Conservation (phyloP, 1,140 invertebrate genomes). For the Drosophila kohkoa region DNA sequence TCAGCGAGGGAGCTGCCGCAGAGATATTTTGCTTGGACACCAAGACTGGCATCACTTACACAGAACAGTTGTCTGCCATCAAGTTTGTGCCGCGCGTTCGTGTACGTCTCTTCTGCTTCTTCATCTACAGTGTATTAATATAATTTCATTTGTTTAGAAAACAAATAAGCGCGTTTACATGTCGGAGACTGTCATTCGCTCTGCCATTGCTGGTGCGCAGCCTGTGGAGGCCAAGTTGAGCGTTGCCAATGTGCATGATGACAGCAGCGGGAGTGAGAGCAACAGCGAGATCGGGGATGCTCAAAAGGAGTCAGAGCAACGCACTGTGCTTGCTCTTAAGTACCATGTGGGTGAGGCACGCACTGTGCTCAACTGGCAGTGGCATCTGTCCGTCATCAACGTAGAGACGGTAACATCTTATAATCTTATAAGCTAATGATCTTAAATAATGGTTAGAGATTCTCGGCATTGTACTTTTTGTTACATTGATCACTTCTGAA, state of each 20-base stretch:
- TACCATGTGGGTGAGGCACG: slow-evolving; percentile 45
- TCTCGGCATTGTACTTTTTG: too few species aligned
- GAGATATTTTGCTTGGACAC: slow-evolving; percentile 29
- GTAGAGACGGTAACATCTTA: slow-evolving; percentile 20
- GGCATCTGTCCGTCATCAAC: slow-evolving; percentile 40
- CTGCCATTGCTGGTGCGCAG: neutral
- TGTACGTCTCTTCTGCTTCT: slow-evolving; percentile 20
- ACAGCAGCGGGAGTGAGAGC: neutral
- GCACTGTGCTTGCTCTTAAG: slow-evolving; percentile 50
- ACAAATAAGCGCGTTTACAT: neutral
- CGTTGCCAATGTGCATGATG: neutral
- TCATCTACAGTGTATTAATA: neutral
- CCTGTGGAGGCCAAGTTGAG: slow-evolving; percentile 2
- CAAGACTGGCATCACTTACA: neutral
- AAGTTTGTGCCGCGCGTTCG: slow-evolving; percentile 32
- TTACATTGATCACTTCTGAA: too few species aligned
- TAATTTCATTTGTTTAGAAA: neutral
- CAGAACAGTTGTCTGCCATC: slow-evolving; percentile 6
- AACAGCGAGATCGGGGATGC: neutral
- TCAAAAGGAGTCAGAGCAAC: neutral
- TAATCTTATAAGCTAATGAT: too few species aligned
- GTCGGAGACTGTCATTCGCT: neutral
- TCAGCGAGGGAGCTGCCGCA: neutral
- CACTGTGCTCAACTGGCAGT: slow-evolving; percentile 63
- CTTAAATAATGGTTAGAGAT: too few species aligned